A percentile compares a stretch with the other conserved stretches of the same genome.
phyloP scores from a whole-genome alignment of 1,140 invertebrate species.

The Polypedilum vanderplanki region DNA sequence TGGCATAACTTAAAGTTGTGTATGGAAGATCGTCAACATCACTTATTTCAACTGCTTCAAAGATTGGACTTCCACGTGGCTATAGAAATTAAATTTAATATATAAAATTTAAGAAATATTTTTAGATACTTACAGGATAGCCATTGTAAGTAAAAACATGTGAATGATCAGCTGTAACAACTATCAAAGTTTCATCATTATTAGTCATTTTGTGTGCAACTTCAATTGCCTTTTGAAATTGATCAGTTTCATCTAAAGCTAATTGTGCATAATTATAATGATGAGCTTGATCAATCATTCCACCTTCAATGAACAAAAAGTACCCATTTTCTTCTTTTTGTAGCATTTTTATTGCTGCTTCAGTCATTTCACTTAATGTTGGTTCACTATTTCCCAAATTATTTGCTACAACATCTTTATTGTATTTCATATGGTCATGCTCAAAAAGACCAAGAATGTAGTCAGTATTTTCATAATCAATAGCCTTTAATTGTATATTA shows the following conservation, averaged over 20 bases:
- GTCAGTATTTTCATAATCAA: slow-evolving; percentile 56
- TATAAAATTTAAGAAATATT: background rate
- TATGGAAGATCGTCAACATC: slow-evolving; percentile 51
- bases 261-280: slow-evolving; percentile 62
- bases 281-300: slow-evolving; percentile 75
- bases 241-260: slow-evolving; percentile 59
- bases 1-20: slow-evolving; percentile 66
- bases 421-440: slow-evolving; percentile 45
- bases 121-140: slow-evolving; percentile 47
- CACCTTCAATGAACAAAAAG: slow-evolving; percentile 53
- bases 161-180: slow-evolving; percentile 63
- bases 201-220: slow-evolving; percentile 47
- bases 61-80: slow-evolving; percentile 44
- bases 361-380: slow-evolving; percentile 70
- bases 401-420: slow-evolving; percentile 48
- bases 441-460: slow-evolving; percentile 62
- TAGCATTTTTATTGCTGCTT: slow-evolving; percentile 71
- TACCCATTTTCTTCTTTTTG: slow-evolving; percentile 61
- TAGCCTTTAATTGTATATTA: slow-evolving; percentile 53
- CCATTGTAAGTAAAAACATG: slow-evolving; percentile 59
- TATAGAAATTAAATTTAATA: background rate
- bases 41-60: slow-evolving; percentile 38
- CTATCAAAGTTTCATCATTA: slow-evolving; percentile 54
- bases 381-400: slow-evolving; percentile 50
- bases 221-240: slow-evolving; percentile 52